phyloP scores from a whole-genome alignment of 1,140 invertebrate genomes.

The Dreissena rostriformis region DNA sequence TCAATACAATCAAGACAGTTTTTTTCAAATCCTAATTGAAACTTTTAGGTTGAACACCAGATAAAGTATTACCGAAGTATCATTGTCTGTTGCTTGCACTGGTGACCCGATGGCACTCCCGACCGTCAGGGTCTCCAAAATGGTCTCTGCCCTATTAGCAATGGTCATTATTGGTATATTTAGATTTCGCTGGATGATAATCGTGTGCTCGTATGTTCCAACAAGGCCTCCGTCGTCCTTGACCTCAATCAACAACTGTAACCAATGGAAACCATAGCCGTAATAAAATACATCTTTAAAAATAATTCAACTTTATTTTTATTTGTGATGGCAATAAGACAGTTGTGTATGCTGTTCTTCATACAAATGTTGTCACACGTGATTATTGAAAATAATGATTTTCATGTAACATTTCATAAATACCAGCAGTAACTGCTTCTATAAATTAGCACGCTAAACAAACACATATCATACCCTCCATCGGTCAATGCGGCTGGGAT shows the following conservation, averaged over 20 bases:
- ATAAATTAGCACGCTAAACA: background rate
- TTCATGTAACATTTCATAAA: no score
- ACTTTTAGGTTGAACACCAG: background rate
- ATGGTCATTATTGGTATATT: conserved; percentile 61
- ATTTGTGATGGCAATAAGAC: no score
- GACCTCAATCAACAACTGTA: conserved; percentile 68
- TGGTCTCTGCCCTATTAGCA: conserved; percentile 4
- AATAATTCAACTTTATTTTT: background rate
- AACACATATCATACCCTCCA: conserved; percentile 36
- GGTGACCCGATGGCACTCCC: conserved; percentile 38
- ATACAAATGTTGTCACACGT: background rate
- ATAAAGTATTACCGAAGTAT: conserved; percentile 59
- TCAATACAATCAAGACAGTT: no score
- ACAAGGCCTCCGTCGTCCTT: conserved; percentile 71
- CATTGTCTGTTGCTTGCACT: conserved; percentile 61
- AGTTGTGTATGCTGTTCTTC: no score
- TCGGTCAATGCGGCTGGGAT: background rate
- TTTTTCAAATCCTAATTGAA: no score
- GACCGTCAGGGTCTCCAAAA: conserved; percentile 55
- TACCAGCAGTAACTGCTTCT: background rate
- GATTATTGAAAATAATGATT: no score
- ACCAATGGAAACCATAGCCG: conserved; percentile 25
- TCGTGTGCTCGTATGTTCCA: conserved; percentile 54
- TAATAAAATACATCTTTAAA: background rate
- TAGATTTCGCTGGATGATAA: conserved; percentile 71